These are phyloP conservation scores for Papilio polyxenes DNA, from an alignment of 1,140 invertebrate genomes.

Conservation along the genomic window DNA sequence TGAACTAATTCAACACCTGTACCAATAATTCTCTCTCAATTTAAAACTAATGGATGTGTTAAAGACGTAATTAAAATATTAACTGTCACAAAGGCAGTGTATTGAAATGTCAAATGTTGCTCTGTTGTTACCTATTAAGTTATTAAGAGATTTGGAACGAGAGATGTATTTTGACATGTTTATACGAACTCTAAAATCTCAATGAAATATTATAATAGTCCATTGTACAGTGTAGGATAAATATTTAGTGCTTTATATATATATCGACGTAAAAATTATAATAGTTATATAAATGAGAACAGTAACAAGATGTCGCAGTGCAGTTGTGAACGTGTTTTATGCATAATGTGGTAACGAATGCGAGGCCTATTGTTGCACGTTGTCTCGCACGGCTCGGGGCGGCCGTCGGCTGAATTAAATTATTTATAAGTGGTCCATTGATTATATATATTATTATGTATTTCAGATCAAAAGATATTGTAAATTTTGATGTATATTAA, in stretches of 20 bases:
- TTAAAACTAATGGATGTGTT: constrained; percentile 34
- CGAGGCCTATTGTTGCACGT: constrained; percentile 13
- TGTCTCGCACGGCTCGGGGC: constrained; percentile 65
- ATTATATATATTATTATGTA: constrained; percentile 63
- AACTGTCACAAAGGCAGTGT: constrained; percentile 73
- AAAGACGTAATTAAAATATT: constrained; percentile 50
- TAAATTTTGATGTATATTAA: constrained; percentile 77
- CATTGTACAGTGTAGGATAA: constrained; percentile 75
- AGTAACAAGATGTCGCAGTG: constrained; percentile 64
- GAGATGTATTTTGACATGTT: constrained; percentile 79
- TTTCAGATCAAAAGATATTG: constrained; percentile 77
- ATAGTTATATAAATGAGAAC: constrained; percentile 73
- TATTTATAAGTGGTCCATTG: constrained; percentile 73
- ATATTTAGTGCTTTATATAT: constrained; percentile 73
- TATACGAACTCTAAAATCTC: constrained; percentile 78
- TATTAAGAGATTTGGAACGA: constrained; percentile 68
- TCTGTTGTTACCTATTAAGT: constrained; percentile 77
- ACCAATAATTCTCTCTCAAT: neutral
- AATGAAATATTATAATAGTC: constrained; percentile 79
- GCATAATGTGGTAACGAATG: constrained; percentile 25
- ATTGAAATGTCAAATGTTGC: constrained; percentile 67
- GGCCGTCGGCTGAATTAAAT: constrained; percentile 73
- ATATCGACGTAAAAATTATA: constrained; percentile 67
- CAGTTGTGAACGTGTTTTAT: neutral
- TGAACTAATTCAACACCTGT: neutral